Evolutionary conservation across 2,113 vertebrate species (phyloP).

Genomic region (Panurus biarmicus): DNA sequence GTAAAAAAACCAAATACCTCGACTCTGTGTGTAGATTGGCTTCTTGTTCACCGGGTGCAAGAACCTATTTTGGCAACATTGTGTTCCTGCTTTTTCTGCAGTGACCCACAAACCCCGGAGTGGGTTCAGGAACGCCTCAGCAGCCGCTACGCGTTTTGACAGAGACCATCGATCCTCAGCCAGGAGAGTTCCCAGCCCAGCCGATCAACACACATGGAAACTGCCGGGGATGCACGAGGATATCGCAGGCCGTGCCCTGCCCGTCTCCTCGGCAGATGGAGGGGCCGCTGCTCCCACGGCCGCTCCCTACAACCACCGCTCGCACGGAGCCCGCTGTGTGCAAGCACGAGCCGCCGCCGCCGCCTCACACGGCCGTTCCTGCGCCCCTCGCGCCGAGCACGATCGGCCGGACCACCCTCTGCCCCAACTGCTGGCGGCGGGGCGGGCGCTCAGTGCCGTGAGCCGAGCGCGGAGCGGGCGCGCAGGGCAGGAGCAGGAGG

Average conservation of each 20-base stretch:
- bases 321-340: neutral
- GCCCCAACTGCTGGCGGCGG: no score
- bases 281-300: neutral
- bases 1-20: neutral
- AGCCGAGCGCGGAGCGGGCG: neutral
- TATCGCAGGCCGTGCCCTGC: neutral
- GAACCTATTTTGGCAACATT: neutral
- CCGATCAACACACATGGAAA: accelerated
- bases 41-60: neutral
- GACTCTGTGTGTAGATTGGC: neutral
- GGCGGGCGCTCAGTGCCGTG: no score
- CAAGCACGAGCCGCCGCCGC: neutral
- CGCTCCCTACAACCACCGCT: neutral
- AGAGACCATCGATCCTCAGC: neutral
- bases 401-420: no score
- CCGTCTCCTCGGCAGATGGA: neutral
- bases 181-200: neutral
- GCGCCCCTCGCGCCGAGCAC: neutral
- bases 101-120: neutral
- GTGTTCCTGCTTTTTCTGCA: neutral
- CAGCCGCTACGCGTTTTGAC: neutral
- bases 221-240: neutral
- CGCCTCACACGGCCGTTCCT: neutral
- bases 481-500: neutral
- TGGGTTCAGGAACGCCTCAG: neutral